These are phyloP conservation scores for Arenaria interpres DNA, from an alignment of 2,113 vertebrate genomes.

Conservation along the genomic window DNA sequence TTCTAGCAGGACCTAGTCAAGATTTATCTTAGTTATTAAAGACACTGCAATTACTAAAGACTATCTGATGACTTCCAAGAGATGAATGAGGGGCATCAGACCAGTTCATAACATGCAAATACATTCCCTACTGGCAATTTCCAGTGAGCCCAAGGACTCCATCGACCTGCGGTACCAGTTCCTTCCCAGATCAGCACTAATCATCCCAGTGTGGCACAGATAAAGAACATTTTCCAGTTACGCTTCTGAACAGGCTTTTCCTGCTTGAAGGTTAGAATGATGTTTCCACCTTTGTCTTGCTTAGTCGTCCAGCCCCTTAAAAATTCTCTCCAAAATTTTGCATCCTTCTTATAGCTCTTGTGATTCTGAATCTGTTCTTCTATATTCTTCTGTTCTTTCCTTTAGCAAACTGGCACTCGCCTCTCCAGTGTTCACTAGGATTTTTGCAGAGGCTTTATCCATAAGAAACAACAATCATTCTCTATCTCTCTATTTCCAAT, in stretches of 20 bases:
- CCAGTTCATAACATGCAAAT: neutral
- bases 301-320: neutral
- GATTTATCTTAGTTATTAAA: neutral
- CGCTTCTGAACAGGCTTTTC: neutral
- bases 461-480: accelerated
- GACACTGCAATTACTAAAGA: neutral
- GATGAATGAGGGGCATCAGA: neutral
- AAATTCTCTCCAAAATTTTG: neutral
- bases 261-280: neutral
- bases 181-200: neutral
- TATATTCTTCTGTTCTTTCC: neutral
- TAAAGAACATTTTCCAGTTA: neutral
- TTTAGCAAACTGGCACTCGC: neutral
- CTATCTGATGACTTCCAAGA: neutral
- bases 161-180: neutral
- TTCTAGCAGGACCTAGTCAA: neutral
- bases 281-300: neutral
- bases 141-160: neutral
- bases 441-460: neutral
- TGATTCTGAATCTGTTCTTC: neutral
- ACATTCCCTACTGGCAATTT: neutral
- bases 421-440: neutral
- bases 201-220: neutral
- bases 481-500: neutral
- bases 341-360: neutral